Evolutionary conservation across 2,888 invertebrate species (phyloP).

Genomic region (Globia sparganii): DNA sequence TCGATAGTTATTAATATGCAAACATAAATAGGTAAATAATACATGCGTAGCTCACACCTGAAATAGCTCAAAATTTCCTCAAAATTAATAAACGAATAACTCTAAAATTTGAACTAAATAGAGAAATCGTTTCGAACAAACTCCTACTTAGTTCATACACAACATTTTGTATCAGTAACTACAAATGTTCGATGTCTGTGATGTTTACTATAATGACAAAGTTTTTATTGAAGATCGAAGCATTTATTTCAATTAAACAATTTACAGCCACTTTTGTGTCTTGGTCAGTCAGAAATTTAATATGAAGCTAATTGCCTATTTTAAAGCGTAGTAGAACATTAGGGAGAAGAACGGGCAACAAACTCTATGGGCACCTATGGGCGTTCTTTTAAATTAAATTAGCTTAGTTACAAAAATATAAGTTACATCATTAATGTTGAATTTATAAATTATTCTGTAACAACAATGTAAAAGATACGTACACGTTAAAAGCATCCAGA

Average conservation of each 20-base stretch:
- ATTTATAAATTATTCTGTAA: no score
- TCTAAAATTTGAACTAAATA: slow-evolving; percentile 16
- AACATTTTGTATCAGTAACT: neutral
- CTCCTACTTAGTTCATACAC: neutral
- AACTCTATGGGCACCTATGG: neutral
- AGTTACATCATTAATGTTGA: no score
- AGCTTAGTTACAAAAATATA: neutral
- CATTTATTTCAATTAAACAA: neutral
- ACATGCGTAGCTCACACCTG: neutral
- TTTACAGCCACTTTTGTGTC: neutral
- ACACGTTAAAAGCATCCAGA: neutral
- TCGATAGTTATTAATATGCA: neutral
- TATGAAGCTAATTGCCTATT: neutral
- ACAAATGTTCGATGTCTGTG: neutral
- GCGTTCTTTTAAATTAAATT: no score
- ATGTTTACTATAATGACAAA: neutral
- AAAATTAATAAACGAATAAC: slow-evolving; percentile 19
- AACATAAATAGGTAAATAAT: neutral
- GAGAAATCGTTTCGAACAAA: slow-evolving; percentile 3
- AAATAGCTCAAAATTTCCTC: neutral
- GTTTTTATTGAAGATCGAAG: neutral
- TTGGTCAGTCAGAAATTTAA: neutral
- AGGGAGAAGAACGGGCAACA: neutral
- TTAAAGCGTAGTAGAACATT: neutral
- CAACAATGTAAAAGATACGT: neutral